Base-by-base conservation (phyloP, 2,113 vertebrate genomes). In the Onychorhynchus coronatus region DNA sequence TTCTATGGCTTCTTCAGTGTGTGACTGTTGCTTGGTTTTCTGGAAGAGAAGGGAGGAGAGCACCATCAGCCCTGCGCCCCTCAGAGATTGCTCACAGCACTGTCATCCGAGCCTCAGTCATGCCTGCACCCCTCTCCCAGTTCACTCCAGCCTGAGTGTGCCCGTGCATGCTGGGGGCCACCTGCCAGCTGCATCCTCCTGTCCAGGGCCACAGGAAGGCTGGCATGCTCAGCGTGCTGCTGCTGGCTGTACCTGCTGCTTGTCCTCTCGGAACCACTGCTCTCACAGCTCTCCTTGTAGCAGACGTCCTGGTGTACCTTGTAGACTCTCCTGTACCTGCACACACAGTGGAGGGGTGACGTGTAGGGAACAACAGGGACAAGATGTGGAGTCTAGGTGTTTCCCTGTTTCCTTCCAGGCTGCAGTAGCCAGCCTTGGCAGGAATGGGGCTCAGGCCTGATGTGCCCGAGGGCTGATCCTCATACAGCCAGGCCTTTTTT, bases 271-370 rank as follows among this genome's bases (percentile, higher is more conserved):
- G 91, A 72, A 91, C 91, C 49, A 1, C 97, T 94, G n/a, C 98
- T 97, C 91, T 99, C 98, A 65, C 99, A 99, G 94, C 98, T 98
- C 98, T 99, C 99, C 92, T 98, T 98, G 97, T 99, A 99, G 97
- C 99, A 99, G 96, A 99, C 50, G 46, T 99, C 99, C 88, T 98
- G 98, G 91, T 99, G 99, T 50, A 99, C 98, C 97, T 98, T 99
- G 98, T 99, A 99, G 41, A 98, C 97, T 92, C 98, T 97, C 95
- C 98, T 99, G 88, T 99, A 99, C 98, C 99, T 99, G 97, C n/a
- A 25, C 41, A 93, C 65, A 89, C 27, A 91, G 74, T 87, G 92
- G 84, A 95, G 70, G n/a, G 0, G 1, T 6, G 1, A 56, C 8
- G n/a, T 46, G 59, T 11, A 52, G 42, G 55, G 65, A 83, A 3